These are phyloP conservation scores for Drosophila ficusphila DNA, from an alignment of 1,140 invertebrate genomes.

Conservation along the genomic window DNA sequence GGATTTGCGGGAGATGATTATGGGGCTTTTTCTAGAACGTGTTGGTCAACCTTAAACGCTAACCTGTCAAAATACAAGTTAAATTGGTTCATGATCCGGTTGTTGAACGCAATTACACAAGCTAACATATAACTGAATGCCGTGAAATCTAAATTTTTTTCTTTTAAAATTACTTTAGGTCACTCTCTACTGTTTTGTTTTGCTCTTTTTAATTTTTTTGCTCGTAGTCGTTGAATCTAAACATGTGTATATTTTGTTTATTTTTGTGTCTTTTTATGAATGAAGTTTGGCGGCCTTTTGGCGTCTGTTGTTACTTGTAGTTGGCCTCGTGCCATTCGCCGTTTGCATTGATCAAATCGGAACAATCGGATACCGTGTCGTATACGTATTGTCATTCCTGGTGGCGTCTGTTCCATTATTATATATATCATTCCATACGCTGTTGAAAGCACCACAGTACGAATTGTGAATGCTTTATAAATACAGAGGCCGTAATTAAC, in stretches of 20 bases:
- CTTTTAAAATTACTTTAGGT: slow-evolving; percentile 1
- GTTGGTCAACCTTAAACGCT: slow-evolving; percentile 2
- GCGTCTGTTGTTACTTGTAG: not conserved
- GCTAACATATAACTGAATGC: slow-evolving; percentile 2
- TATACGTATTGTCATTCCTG: not conserved
- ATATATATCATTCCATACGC: not conserved
- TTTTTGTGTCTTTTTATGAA: slow-evolving; percentile 21
- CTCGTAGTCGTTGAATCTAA: slow-evolving; percentile 6
- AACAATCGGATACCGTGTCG: slow-evolving; percentile 3
- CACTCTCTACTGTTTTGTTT: not conserved
- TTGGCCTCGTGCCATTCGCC: slow-evolving; percentile 9
- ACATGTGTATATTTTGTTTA: not conserved
- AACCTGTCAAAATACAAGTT: slow-evolving; percentile 14
- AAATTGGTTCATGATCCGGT: slow-evolving; percentile 2
- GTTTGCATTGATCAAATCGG: slow-evolving; percentile 9
- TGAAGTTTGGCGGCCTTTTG: slow-evolving; percentile 23
- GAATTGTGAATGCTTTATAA: not conserved
- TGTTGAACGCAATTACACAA: slow-evolving; percentile 12
- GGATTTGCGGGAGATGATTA: not conserved
- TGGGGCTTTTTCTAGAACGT: slow-evolving; percentile 5
- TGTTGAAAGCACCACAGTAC: not conserved
- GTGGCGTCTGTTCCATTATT: slow-evolving; percentile 13
- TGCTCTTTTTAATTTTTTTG: not conserved
- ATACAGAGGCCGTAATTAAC: no score
- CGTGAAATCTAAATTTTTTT: not conserved